Conservation (phyloP, 1,140 invertebrate species). For the Drosophila ohnishii region DNA sequence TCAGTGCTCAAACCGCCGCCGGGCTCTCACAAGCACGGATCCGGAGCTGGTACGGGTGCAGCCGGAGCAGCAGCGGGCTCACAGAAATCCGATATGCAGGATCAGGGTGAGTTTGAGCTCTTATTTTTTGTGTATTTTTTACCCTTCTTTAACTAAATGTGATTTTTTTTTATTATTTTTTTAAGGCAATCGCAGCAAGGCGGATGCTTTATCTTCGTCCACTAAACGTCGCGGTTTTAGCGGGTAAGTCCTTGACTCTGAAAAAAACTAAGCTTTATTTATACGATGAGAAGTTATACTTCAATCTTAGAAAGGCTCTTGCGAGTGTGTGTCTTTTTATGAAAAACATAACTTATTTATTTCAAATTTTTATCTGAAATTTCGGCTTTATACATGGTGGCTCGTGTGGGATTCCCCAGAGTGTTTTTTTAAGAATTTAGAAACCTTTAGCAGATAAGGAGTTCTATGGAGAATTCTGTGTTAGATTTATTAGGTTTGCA, state of each 20-base stretch:
- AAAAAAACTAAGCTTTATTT: neutral
- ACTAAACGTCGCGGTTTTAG: slow-evolving; percentile 90
- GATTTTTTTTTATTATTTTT: neutral
- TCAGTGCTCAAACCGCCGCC: slow-evolving; percentile 91
- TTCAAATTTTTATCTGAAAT: neutral
- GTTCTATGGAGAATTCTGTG: neutral
- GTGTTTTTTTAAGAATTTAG: neutral
- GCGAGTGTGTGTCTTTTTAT: neutral
- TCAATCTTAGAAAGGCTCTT: neutral
- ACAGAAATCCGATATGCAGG: slow-evolving; percentile 73
- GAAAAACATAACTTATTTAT: neutral
- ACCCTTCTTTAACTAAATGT: neutral
- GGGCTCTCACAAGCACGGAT: slow-evolving; percentile 82
- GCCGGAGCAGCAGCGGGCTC: slow-evolving; percentile 30
- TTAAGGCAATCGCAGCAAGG: slow-evolving; percentile 74
- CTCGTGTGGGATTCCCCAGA: neutral
- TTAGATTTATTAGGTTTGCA: neutral
- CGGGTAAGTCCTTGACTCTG: slow-evolving; percentile 87
- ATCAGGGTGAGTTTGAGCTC: slow-evolving; percentile 65
- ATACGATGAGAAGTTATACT: neutral
- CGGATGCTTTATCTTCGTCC: slow-evolving; percentile 84
- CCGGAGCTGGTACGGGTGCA: slow-evolving; percentile 31
- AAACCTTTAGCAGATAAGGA: neutral
- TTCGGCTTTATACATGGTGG: neutral
- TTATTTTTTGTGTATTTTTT: neutral